Evolutionary conservation across 2,888 invertebrate genomes (phyloP), one percentile per base, ranked within the genome.

Genomic region (Calliphora vomitoria): DNA sequence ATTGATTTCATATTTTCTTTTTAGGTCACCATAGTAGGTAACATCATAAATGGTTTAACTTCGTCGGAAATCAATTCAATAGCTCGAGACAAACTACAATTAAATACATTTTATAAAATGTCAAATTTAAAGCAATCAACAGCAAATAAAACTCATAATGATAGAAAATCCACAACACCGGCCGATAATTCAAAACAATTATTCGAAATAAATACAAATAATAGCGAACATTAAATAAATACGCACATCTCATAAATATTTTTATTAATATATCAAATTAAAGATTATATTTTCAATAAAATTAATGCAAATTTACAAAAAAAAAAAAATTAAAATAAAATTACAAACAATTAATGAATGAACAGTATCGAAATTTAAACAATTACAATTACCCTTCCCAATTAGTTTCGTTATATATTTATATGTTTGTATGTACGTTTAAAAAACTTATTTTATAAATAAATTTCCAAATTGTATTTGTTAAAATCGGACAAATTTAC

Each of bases 21-120:
- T 4, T 25, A 92, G 92, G 89, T 94, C 1, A 90, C 92, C 71
- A 89, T 90, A 1, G 87, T 95, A 20, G 95, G 95, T 0, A 93
- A 91, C 25, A 94, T 95, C 15, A 92, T 93, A 2, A 92, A 94
- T 55, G 94, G 93, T 72, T 86, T 95, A 20, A 86, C 89, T 11
- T 90, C 90, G 5, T 82, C 91, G 11, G 91, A 92, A 53, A 89
- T 90, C 5, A 88, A 86, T 15, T 55, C 84, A 41, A 91, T 92
- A 25, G 89, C 89, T 31, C 82, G 88, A 47, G 89, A 89, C 13
- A 90, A 90, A 86, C 82, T 91, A 6, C 87, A 85, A 18, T 82
- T 91, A 2, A 91, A 91, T 88, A 88, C 76, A 25, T 89, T 82
- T 55, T 89, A 89, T 71, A 78, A 64, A 75, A 53, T 66, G 20